phyloP scores from a whole-genome alignment of 2,113 vertebrate species.

The Heteronetta atricapilla region DNA sequence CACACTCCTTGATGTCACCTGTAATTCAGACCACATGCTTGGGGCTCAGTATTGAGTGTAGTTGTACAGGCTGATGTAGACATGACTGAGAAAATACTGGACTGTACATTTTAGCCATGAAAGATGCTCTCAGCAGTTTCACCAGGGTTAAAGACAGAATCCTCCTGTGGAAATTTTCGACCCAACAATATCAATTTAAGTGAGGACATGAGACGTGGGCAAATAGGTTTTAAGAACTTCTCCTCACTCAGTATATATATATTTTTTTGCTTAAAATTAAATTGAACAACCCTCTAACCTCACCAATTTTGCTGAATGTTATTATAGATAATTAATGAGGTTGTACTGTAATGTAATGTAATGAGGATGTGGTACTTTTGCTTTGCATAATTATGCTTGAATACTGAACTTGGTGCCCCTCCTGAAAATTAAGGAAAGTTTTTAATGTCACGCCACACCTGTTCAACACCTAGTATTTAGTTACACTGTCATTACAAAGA shows the following conservation, averaged over 20 bases:
- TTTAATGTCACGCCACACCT: neutral
- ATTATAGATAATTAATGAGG: neutral
- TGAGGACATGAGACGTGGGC: neutral
- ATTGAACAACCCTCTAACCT: neutral
- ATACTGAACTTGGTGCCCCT: neutral
- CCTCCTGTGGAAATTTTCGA: neutral
- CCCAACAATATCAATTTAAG: neutral
- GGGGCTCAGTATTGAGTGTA: neutral
- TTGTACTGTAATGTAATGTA: too few species aligned
- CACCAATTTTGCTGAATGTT: neutral
- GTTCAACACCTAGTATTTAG: neutral
- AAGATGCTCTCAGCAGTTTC: neutral
- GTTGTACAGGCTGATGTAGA: neutral
- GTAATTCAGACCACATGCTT: neutral
- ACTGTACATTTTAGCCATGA: neutral
- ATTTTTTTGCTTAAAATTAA: neutral
- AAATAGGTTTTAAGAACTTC: neutral
- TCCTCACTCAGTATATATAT: neutral
- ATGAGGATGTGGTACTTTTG: neutral
- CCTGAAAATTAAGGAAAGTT: neutral
- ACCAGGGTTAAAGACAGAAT: neutral
- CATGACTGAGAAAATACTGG: neutral
- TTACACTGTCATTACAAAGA: neutral
- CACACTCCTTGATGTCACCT: neutral
- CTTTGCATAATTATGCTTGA: neutral